Evolutionary conservation across 2,888 invertebrate genomes (phyloP).

Genomic region (Pherbina coryleti): DNA sequence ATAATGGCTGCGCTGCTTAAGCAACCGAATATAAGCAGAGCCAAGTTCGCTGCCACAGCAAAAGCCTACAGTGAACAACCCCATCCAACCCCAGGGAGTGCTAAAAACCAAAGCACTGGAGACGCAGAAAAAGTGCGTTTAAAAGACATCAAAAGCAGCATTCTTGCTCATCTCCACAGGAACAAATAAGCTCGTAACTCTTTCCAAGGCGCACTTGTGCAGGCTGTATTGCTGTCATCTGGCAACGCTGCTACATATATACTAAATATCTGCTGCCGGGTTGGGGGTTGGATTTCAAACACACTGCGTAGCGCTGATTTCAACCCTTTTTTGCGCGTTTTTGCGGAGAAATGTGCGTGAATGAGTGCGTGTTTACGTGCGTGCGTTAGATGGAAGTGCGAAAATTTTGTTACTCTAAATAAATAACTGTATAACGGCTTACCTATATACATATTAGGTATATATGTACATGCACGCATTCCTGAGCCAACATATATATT

Average conservation of each 20-base stretch:
- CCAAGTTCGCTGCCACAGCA: too few relatives aligned
- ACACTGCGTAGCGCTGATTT: constrained; percentile 23
- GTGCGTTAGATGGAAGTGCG: not conserved
- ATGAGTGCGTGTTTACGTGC: not conserved
- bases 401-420: constrained; percentile 24
- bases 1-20: not conserved
- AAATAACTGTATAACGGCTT: not conserved
- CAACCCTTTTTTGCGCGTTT: constrained; percentile 31
- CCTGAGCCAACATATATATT: not conserved
- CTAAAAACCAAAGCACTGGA: not conserved
- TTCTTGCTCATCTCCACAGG: not conserved
- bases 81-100: not conserved
- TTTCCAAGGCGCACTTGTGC: not conserved
- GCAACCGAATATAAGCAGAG: not conserved
- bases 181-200: constrained; percentile 1
- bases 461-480: not conserved
- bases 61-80: not conserved
- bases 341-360: constrained; percentile 29
- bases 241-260: not conserved
- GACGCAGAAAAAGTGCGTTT: not conserved
- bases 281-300: constrained; percentile 10
- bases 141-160: constrained; percentile 2
- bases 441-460: not conserved
- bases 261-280: not conserved
- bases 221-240: not conserved